Conservation (phyloP, 2,888 invertebrate species). For the Tetragonisca angustula region DNA sequence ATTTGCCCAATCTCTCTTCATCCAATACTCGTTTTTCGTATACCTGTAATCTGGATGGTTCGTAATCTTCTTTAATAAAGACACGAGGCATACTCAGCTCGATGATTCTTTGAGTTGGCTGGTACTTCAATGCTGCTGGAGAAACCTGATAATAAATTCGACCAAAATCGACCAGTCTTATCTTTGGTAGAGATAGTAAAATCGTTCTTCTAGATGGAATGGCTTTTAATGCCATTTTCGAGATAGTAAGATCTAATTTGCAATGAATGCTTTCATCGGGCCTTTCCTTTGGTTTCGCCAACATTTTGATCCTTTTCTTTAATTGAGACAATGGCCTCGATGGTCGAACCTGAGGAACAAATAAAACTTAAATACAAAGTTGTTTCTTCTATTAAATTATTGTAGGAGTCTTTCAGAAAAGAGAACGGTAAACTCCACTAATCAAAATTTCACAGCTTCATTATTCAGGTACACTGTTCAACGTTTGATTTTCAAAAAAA, state of each 20-base stretch:
- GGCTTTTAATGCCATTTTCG: conserved; percentile 59
- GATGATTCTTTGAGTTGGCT: conserved; percentile 62
- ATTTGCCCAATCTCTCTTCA: conserved; percentile 24
- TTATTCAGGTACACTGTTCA: no score
- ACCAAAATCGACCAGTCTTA: conserved; percentile 46
- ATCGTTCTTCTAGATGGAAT: conserved; percentile 59
- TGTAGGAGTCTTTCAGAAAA: no score
- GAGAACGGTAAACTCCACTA: no score
- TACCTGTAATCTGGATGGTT: neutral
- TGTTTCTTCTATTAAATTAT: neutral
- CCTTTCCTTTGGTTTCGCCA: conserved; percentile 53
- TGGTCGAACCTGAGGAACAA: conserved; percentile 63
- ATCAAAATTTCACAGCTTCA: no score
- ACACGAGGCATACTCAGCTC: conserved; percentile 66
- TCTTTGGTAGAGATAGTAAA: conserved; percentile 57
- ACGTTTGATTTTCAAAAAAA: no score
- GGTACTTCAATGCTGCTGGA: conserved; percentile 68
- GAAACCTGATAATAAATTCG: conserved; percentile 66
- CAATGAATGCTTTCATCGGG: conserved; percentile 41
- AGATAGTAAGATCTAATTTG: conserved; percentile 20
- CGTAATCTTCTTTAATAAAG: conserved; percentile 56
- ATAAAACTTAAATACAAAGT: neutral
- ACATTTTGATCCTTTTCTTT: conserved; percentile 60
- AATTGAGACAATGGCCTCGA: conserved; percentile 68
- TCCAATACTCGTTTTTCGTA: conserved; percentile 5